These are phyloP conservation scores for Panopea generosa DNA, from an alignment of 2,888 invertebrate species.

Conservation along the genomic window DNA sequence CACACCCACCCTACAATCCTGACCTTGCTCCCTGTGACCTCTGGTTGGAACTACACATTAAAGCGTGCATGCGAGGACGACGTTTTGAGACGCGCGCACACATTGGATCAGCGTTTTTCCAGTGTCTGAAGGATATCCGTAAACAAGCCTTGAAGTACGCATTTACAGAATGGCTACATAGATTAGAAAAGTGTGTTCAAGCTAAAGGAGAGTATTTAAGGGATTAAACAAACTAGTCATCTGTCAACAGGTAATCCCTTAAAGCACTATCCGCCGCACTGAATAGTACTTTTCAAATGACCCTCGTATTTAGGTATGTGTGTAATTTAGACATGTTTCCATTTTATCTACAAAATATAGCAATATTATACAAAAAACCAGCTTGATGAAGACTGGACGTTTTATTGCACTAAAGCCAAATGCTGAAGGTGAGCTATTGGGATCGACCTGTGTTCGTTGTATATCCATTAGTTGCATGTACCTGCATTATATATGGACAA, in stretches of 20 bases:
- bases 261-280: too few species aligned
- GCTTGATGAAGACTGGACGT: too few species aligned
- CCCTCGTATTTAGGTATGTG: too few species aligned
- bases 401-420: too few species aligned
- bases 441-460: too few species aligned
- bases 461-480: too few species aligned
- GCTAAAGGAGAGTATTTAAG: neutral
- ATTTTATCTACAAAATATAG: too few species aligned
- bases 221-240: neutral
- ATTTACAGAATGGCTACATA: neutral
- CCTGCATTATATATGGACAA: too few species aligned
- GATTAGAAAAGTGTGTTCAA: neutral
- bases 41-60: neutral
- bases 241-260: neutral
- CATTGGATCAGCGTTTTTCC: neutral
- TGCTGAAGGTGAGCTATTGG: too few species aligned
- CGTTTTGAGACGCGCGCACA: neutral
- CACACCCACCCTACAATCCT: conserved; percentile 15
- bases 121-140: neutral
- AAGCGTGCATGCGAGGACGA: conserved; percentile 4
- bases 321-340: too few species aligned
- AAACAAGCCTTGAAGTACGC: neutral
- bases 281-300: too few species aligned
- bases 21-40: conserved; percentile 14
- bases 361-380: too few species aligned